Evolutionary conservation across 2,888 invertebrate species (phyloP), one percentile per base, ranked within the genome.

Genomic region (Dynastes maya): DNA sequence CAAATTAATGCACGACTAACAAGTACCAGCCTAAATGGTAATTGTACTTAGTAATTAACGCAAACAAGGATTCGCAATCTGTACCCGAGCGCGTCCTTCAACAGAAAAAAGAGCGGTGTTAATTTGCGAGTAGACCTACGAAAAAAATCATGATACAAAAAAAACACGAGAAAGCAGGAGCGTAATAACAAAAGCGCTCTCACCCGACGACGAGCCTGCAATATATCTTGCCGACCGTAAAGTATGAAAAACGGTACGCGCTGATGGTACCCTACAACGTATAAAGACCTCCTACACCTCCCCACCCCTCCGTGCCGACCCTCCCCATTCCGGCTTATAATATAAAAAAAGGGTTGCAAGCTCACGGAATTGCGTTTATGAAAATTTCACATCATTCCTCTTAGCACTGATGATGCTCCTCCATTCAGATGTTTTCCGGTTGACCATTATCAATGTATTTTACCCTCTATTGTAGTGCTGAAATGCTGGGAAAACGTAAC

Each of bases 381-480:
- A 72, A 72, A 72, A 72, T 58, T 72, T 40, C 16, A 72, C 72
- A 58, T 72, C 22, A 11, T 72, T 45, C 58, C 58, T 72, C 51
- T 72, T 58, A 72, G 58, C 58, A 61, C 58, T 58, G 72, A 72
- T 72, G 72, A 72, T 72, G 5, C 72, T 72, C n/a, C 13, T 53
- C 58, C 53, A 55, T 72, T 68, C 68, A 51, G 51, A 68, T 29
- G 68, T 68, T 68, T 68, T 72, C 72, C 72, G 72, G 58, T 58
- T 72, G 72, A 72, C 72, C 72, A 72, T 72, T 72, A 72, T 72
- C 72, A 72, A 55, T 58, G 72, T 58, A 51, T 51, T 68, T 68
- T 51, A 2, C 68, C 5, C 32, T 32, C 68, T 68, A 68, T 68
- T 68, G 51, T 68, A 13, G 29, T 53, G 51, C 27, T 32, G 13